A percentile compares a stretch with the other conserved stretches of the same genome.
phyloP scores from a whole-genome alignment of 2,797 vertebrate species.

The Silurus aristotelis region DNA sequence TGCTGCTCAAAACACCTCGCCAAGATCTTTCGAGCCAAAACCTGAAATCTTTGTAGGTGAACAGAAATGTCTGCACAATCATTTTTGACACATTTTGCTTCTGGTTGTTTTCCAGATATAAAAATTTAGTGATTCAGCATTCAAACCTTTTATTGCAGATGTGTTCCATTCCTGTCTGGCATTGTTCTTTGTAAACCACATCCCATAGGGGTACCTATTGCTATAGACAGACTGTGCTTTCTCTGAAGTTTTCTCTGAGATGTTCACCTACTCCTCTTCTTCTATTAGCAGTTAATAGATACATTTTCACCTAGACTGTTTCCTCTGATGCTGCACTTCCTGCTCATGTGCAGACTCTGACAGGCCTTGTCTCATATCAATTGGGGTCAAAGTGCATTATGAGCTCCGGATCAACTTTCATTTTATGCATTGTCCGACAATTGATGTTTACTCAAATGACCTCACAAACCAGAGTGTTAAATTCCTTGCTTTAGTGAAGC shows the following conservation, averaged over 20 bases:
- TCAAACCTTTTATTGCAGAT: constrained; percentile 7
- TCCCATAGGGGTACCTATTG: too few relatives aligned
- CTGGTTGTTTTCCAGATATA: neutral
- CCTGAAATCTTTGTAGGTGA: neutral
- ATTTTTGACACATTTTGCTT: neutral
- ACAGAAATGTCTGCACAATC: neutral
- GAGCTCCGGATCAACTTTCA: constrained; percentile 58
- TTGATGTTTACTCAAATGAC: constrained; percentile 27
- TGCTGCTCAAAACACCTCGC: neutral
- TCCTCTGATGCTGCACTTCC: neutral
- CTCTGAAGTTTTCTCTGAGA: neutral
- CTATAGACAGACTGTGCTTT: neutral
- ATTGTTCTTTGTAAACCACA: neutral
- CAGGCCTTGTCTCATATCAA: constrained; percentile 61
- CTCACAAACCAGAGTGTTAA: constrained; percentile 8
- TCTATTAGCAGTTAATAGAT: neutral
- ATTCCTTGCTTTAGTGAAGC: constrained; percentile 13
- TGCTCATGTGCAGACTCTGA: constrained; percentile 10
- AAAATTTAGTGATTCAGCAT: neutral
- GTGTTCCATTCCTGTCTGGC: neutral
- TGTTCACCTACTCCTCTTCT: neutral
- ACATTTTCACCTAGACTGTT: neutral
- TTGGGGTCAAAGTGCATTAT: constrained; percentile 57
- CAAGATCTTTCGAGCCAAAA: constrained; percentile 7
- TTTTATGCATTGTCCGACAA: constrained; percentile 41